Base-by-base conservation (phyloP, 2,113 vertebrate genomes). In the Sterna hirundo region DNA sequence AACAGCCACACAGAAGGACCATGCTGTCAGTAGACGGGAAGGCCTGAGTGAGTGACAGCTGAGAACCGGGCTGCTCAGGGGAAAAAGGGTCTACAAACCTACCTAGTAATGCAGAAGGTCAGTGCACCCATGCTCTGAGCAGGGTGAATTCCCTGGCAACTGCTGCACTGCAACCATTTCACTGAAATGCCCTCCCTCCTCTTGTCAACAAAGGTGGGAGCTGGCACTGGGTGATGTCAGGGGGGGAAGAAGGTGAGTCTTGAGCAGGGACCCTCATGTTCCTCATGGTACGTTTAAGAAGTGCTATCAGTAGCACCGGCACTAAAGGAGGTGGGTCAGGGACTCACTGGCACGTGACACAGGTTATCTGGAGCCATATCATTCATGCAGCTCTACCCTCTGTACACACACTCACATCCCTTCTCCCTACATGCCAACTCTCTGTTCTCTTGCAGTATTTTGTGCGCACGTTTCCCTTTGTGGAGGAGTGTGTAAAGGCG, bases 401-500 rank as follows among this genome's bases (percentile, higher is more conserved):
- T 52, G 3, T 6, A 21, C 8, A 20, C 25, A 34, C 11, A 7
- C 34, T 8, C 25, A 2, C 23, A 5, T 23, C 20, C 16, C 29
- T 69, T 38, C 23, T 55, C 26, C 23, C 25, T 16, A 4, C 40
- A 11, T 17, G 36, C 34, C 52, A 32, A 12, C 32, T 57, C 27
- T 61, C 47, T 74, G 40, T 90, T 93, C 23, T 49, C 20, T 82
- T 89, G 25, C 88, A 99, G 99, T 98, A 98, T 88, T 99, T 99
- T 88, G 98, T 99, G 44, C 90, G 40, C 70, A 94, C 47, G 0
- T 98, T 98, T 91, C 98, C 98, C 6, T 49, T 44, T 51, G 97
- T 99, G 91, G 97, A 98, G 81, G 94, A 98, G n/a, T 90, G 83
- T 1, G 92, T 99, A n/a, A 94, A 40, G 77, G 95, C 22, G 60